phyloP scores from a whole-genome alignment of 2,888 invertebrate genomes.

The Smittia sp. region DNA sequence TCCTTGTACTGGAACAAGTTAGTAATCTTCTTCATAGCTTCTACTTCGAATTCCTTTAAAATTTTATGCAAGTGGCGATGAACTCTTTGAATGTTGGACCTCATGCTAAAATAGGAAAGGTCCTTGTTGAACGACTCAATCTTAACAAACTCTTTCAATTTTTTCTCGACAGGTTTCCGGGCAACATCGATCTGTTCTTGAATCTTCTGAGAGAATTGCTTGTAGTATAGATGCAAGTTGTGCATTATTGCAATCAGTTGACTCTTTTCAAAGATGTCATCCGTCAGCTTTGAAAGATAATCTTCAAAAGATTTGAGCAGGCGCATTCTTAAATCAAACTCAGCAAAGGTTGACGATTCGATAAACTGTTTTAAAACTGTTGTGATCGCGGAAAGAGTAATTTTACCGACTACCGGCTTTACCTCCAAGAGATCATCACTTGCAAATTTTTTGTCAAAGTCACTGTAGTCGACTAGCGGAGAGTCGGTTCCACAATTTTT shows the following conservation, averaged over 20 bases:
- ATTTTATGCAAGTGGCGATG: constrained; percentile 85
- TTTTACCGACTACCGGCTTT: constrained; percentile 45
- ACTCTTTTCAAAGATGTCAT: constrained; percentile 44
- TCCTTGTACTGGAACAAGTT: constrained; percentile 52
- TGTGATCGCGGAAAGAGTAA: constrained; percentile 49
- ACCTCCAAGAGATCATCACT: constrained; percentile 46
- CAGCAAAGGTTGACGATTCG: constrained; percentile 77
- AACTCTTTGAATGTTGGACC: constrained; percentile 81
- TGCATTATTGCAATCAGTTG: constrained; percentile 67
- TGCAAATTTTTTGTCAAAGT: constrained; percentile 47
- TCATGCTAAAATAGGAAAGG: constrained; percentile 82
- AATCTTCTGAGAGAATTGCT: constrained; percentile 71
- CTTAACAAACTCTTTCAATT: constrained; percentile 88
- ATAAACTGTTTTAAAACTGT: constrained; percentile 75
- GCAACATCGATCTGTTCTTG: constrained; percentile 63
- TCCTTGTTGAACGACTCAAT: constrained; percentile 94
- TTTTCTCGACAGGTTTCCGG: constrained; percentile 83
- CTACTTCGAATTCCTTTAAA: constrained; percentile 77
- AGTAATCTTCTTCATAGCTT: constrained; percentile 51
- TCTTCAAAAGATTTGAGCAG: constrained; percentile 79
- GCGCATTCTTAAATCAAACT: constrained; percentile 74
- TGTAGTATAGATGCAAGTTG: constrained; percentile 81
- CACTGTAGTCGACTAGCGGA: constrained; percentile 46
- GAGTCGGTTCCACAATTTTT: constrained; percentile 44
- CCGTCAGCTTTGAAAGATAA: constrained; percentile 56